These are phyloP conservation scores for Pteropus rufus DNA, from an alignment of 2,797 vertebrate species.

Conservation along the genomic window DNA sequence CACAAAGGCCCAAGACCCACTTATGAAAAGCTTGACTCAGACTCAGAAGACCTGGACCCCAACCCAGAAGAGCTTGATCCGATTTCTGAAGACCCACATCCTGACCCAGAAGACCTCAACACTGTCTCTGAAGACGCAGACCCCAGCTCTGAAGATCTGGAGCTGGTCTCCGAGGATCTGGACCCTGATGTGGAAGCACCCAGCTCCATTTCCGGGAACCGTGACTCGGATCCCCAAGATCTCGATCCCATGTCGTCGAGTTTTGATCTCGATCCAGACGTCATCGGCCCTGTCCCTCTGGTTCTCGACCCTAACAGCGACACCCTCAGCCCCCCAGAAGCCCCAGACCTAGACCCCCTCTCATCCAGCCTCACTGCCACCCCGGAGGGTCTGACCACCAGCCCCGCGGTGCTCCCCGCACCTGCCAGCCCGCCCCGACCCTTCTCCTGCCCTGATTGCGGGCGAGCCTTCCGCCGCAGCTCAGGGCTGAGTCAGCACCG, in stretches of 20 bases:
- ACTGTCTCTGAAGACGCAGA: constrained; percentile 25
- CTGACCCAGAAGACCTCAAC: constrained; percentile 43
- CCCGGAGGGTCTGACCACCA: constrained; percentile 21
- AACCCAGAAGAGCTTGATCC: not conserved
- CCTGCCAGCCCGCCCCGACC: constrained; percentile 66
- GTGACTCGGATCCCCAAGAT: constrained; percentile 27
- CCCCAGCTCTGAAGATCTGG: constrained; percentile 39
- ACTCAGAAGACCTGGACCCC: constrained; percentile 40
- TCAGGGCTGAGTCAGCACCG: constrained; percentile 75
- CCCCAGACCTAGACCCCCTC: constrained; percentile 46
- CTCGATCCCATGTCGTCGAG: constrained; percentile 58
- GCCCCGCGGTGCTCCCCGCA: constrained; percentile 13
- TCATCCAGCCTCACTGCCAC: constrained; percentile 44
- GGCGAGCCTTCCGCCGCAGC: constrained; percentile 74
- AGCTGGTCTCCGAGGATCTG: not conserved
- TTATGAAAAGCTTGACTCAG: constrained; percentile 36
- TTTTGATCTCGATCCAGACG: constrained; percentile 66
- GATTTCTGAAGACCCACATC: constrained; percentile 18
- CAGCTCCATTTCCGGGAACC: not conserved
- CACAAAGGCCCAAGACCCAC: constrained; percentile 21
- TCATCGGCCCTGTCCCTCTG: constrained; percentile 71
- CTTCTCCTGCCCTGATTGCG: constrained; percentile 72
- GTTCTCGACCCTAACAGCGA: constrained; percentile 67
- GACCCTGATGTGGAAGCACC: not conserved
- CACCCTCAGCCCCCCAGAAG: constrained; percentile 1